phyloP scores from a whole-genome alignment of 92 coral and sea anemone genomes.

The Epizoanthus ramosus region DNA sequence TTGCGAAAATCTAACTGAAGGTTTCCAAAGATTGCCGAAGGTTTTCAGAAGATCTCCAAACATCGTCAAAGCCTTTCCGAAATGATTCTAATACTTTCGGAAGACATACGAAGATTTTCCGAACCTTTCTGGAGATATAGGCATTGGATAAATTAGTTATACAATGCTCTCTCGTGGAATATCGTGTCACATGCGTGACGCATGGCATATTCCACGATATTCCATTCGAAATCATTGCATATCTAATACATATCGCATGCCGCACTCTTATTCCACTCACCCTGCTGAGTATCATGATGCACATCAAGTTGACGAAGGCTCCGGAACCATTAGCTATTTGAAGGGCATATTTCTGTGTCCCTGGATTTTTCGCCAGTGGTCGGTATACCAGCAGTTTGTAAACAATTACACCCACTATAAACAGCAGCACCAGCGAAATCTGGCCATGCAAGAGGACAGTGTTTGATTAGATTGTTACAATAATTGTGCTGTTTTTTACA shows the following conservation, averaged over 20 bases:
- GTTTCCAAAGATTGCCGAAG: too few species aligned
- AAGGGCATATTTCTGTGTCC: conserved; percentile 87
- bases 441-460: conserved; percentile 6
- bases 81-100: too few species aligned
- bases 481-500: background rate
- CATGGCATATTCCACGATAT: background rate
- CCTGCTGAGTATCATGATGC: conserved; percentile 98
- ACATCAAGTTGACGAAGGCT: conserved; percentile 97
- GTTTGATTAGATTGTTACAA: background rate
- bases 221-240: too few species aligned
- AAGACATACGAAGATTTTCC: too few species aligned
- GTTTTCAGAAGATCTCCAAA: too few species aligned
- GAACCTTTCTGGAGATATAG: too few species aligned
- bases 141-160: too few species aligned
- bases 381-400: conserved; percentile 95
- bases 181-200: too few species aligned
- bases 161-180: too few species aligned
- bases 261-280: conserved; percentile 41
- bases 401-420: conserved; percentile 97
- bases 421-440: conserved; percentile 98
- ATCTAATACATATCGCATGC: background rate
- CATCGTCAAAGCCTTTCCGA: too few species aligned
- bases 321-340: conserved; percentile 98
- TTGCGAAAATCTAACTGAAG: too few species aligned
- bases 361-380: conserved; percentile 87